Base-by-base conservation (phyloP, 30 jellyfish, hydroid and myxozoan species). In the Mastigias papua region DNA sequence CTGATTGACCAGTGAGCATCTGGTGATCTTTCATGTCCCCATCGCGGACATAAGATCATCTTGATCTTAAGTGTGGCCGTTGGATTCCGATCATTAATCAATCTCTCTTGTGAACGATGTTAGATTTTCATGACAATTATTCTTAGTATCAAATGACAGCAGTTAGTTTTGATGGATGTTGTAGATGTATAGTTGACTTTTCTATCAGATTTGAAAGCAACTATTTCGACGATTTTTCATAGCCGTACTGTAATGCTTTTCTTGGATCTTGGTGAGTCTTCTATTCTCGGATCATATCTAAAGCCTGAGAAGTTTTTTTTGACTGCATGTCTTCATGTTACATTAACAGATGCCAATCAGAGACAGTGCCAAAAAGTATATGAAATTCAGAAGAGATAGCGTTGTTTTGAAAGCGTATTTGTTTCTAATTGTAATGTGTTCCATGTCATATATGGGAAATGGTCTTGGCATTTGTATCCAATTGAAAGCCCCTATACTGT, bases 1-100 rank as follows among this genome's bases (percentile, higher is more conserved):
- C 73, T 72, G 71, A 64, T 62, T 80, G 81, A 80, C 90, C 90
- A 80, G 90, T 80, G 90, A 80, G 49, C 90, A 80, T 42, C 90
- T 31, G 66, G 73, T 80, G 90, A 80, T 80, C 90, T 80, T 80
- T 80, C 90, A 23, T 34, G 90, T 80, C 66, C 73, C 81, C 81
- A 63, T 63, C 48, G 69, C 31, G 7, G 71, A 58, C 42, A 80
- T 80, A 80, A 80, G 90, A 80, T 80, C 90, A 80, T 80, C 83
- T 42, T 72, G 35, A 27, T 27, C 74, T 17, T 63, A 63, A 57
- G n/a, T 15, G 74, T 26, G 42, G 37, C 21, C 74, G 26, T 25
- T 26, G 26, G 23, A 27, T 63, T 63, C 74, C 74, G 42, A 63
- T 23, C 74, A 25, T 25, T 21, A 63, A 25, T 10, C 23, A 58